Conservation (phyloP, 2,888 invertebrate genomes). For the Eristalis tenax region DNA sequence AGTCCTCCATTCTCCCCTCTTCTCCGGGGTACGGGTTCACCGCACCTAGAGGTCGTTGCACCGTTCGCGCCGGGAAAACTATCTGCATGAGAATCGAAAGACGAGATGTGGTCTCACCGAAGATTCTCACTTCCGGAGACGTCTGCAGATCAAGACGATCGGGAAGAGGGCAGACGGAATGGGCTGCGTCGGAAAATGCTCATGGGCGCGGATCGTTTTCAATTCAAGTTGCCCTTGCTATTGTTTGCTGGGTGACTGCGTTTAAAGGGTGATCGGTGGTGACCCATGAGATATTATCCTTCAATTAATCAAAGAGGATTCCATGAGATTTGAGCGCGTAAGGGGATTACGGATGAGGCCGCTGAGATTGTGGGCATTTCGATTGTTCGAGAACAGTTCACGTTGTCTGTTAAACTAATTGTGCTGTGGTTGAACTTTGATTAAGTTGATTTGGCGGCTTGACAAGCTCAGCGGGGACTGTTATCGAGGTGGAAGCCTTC, state of each 20-base stretch:
- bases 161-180: not conserved
- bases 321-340: conserved; percentile 32
- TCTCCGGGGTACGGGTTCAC: not conserved
- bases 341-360: conserved; percentile 4
- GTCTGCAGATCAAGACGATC: conserved; percentile 13
- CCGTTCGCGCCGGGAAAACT: conserved; percentile 47
- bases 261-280: conserved; percentile 56
- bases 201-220: conserved; percentile 44
- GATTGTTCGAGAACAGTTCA: not conserved
- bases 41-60: conserved; percentile 48
- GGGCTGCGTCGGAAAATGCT: not conserved
- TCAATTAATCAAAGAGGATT: conserved; percentile 68
- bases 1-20: not conserved
- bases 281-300: conserved; percentile 69
- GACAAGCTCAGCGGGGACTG: not conserved
- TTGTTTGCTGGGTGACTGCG: conserved; percentile 50
- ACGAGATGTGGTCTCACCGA: conserved; percentile 33
- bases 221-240: conserved; percentile 62
- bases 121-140: conserved; percentile 25
- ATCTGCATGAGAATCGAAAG: conserved; percentile 62
- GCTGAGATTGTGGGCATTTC: not conserved
- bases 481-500: no score
- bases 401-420: not conserved
- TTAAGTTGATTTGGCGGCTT: not conserved
- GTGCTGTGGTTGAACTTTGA: not conserved